These are phyloP conservation scores for Sebastes steindachneri DNA, from an alignment of 2,797 vertebrate species.

Conservation along the genomic window DNA sequence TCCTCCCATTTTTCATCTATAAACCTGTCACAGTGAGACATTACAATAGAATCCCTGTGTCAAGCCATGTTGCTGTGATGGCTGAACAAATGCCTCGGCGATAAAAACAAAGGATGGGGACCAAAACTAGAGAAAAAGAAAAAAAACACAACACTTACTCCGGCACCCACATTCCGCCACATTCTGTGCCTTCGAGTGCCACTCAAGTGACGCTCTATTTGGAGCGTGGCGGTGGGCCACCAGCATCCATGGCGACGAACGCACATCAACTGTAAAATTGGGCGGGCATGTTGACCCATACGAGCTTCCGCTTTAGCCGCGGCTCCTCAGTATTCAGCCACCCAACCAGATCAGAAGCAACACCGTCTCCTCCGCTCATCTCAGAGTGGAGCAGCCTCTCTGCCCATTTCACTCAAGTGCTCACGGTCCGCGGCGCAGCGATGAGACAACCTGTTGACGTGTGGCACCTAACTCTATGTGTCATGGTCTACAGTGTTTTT, in stretches of 20 bases:
- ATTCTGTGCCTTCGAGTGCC: slow-evolving; percentile 66
- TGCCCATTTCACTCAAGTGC: slow-evolving; percentile 76
- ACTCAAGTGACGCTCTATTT: slow-evolving; percentile 67
- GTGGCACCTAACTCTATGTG: slow-evolving; percentile 72
- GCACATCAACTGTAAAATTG: slow-evolving; percentile 83
- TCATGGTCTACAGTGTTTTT: slow-evolving; percentile 78
- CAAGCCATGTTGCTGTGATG: slow-evolving; percentile 71
- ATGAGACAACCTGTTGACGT: slow-evolving; percentile 81
- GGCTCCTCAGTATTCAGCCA: slow-evolving; percentile 67
- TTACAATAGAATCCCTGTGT: slow-evolving; percentile 55
- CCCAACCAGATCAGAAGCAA: slow-evolving; percentile 74
- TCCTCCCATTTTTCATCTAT: slow-evolving; percentile 22
- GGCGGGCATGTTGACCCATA: slow-evolving; percentile 70
- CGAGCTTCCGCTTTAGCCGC: slow-evolving; percentile 47
- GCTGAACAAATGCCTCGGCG: slow-evolving; percentile 60
- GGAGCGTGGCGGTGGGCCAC: slow-evolving; percentile 45
- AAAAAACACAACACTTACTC: slow-evolving; percentile 21
- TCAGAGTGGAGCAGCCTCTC: slow-evolving; percentile 64
- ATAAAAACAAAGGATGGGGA: slow-evolving; percentile 40
- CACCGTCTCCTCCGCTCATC: slow-evolving; percentile 70
- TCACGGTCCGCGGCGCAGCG: slow-evolving; percentile 58
- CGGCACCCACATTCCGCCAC: slow-evolving; percentile 51
- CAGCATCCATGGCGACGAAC: slow-evolving; percentile 53
- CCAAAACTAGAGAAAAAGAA: slow-evolving; percentile 19
- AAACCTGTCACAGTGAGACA: slow-evolving; percentile 54